Evolutionary conservation across 2,888 invertebrate genomes (phyloP).

Genomic region (Agriopis leucophaearia): DNA sequence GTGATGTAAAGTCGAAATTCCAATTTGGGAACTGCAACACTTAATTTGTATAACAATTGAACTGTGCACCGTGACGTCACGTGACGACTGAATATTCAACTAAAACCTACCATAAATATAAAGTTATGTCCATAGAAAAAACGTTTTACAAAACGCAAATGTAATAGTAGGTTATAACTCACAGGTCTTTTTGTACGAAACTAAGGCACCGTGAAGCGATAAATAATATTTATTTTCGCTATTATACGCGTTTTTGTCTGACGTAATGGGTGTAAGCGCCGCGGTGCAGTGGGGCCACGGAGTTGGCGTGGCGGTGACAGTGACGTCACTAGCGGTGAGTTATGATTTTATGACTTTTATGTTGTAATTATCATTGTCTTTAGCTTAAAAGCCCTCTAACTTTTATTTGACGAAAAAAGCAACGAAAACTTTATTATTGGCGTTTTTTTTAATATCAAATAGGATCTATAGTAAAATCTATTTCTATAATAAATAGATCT

Average conservation of each 20-base stretch:
- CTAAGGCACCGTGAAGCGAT: slow-evolving; percentile 86
- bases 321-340: slow-evolving; percentile 24
- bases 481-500: too few species aligned
- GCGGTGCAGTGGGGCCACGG: slow-evolving; percentile 60
- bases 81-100: slow-evolving; percentile 81
- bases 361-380: not conserved
- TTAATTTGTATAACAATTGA: slow-evolving; percentile 67
- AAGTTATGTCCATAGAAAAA: slow-evolving; percentile 83
- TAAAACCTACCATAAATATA: slow-evolving; percentile 83
- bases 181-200: slow-evolving; percentile 83
- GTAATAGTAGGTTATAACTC: slow-evolving; percentile 83
- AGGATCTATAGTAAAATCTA: too few species aligned
- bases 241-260: slow-evolving; percentile 86
- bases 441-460: too few species aligned
- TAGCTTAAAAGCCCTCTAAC: not conserved
- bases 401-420: too few species aligned
- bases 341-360: not conserved
- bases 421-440: too few species aligned
- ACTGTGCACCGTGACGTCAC: slow-evolving; percentile 78
- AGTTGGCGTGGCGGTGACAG: slow-evolving; percentile 33
- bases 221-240: slow-evolving; percentile 87
- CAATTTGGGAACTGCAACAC: slow-evolving; percentile 46
- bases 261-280: slow-evolving; percentile 80
- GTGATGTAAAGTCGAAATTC: slow-evolving; percentile 48
- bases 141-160: slow-evolving; percentile 80